Evolutionary conservation across 2,113 vertebrate genomes (phyloP), one percentile per base, ranked within the genome.

Genomic region (Podarcis raffonei): DNA sequence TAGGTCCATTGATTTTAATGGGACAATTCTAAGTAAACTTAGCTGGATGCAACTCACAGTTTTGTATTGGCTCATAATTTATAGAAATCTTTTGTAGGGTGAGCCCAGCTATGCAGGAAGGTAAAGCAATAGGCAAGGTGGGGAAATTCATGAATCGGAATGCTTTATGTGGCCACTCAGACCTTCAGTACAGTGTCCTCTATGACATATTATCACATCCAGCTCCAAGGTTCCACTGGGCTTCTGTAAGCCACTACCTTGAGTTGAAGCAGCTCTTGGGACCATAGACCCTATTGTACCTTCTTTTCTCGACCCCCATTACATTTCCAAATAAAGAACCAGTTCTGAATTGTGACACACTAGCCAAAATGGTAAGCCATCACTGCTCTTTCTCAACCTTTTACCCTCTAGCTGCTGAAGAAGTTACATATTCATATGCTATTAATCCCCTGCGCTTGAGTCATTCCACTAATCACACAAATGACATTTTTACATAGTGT

Each of bases 401-500:
- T 25, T 65, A 11, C 80, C 68, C 27, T 74, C 48, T 74, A 32
- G 48, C 27, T 57, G 27, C 6, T 42, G 11, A 72, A 72, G 20
- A 57, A 32, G 39, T 53, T 84, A 74, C 68, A 74, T 84, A 84
- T 48, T 84, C 68, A 72, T 72, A 84, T 35, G 48, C 4, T 27
- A 84, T 84, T 48, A 53, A 72, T 74, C 32, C 48, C 1, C 2
- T 74, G n/a, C n/a, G 35, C n/a, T 59, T 35, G 39, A 84, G 20
- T 74, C 20, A 74, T 84, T 72, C 83, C 42, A 74, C 83, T 74
- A 84, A 74, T 84, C 42, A 57, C 6, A 18, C n/a, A 84, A 53
- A 74, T 72, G 30, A 74, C 83, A 84, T 57, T 84, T 84, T 84
- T 84, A 74, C 11, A 74, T 20, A 74, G 20, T 84, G 69, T 84